phyloP scores from a whole-genome alignment of 1,140 invertebrate species.

The Archivesica marissinica region DNA sequence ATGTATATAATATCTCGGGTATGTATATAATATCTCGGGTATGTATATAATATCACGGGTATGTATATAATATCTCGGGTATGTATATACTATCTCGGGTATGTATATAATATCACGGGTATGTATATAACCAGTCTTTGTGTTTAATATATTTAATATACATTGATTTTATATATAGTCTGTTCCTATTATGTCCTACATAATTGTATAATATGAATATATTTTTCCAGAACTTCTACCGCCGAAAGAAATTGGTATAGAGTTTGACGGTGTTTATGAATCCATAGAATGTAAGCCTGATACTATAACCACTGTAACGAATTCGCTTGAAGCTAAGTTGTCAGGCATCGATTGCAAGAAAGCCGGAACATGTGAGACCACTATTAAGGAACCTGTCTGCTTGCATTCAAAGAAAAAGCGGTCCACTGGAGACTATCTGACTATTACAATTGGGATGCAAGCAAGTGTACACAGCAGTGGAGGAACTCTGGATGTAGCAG shows the following conservation, averaged over 20 bases:
- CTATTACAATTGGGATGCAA: not conserved
- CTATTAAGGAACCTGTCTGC: not conserved
- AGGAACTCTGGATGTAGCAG: not conserved
- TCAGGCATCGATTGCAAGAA: not conserved
- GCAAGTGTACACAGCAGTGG: not conserved
- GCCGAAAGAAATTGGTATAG: not conserved
- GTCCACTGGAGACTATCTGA: not conserved
- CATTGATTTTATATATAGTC: too few relatives aligned
- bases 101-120: too few relatives aligned
- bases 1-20: too few relatives aligned
- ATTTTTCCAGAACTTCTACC: not conserved
- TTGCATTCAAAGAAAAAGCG: not conserved
- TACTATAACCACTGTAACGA: not conserved
- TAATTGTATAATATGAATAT: not conserved
- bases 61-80: too few relatives aligned
- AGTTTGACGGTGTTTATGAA: slow-evolving; percentile 7
- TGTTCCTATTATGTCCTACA: not conserved
- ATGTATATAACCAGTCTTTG: too few relatives aligned
- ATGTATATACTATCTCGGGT: too few relatives aligned
- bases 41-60: too few relatives aligned
- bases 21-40: too few relatives aligned
- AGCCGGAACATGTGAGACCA: not conserved
- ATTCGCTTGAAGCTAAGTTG: not conserved
- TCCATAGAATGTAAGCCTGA: not conserved
- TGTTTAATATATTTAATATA: too few relatives aligned